Evolutionary conservation across 2,797 vertebrate species (phyloP).

Genomic region (Falco naumanni): DNA sequence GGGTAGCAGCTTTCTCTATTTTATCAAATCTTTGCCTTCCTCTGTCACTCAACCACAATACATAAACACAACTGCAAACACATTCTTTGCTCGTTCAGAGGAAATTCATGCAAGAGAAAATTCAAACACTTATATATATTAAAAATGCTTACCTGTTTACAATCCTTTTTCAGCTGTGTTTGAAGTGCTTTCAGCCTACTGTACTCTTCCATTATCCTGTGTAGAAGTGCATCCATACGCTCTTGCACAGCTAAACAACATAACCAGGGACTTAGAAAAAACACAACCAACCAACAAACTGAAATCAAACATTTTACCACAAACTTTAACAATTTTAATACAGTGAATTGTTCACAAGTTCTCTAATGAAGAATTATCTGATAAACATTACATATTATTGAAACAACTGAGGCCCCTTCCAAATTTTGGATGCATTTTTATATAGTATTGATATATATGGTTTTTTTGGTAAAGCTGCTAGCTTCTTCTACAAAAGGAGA

Average conservation of each 20-base stretch:
- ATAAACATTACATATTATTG: background rate
- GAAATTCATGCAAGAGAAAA: background rate
- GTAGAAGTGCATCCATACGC: slow-evolving; percentile 79
- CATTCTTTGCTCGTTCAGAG: background rate
- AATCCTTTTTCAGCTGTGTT: slow-evolving; percentile 71
- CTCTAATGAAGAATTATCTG: background rate
- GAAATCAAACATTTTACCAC: background rate
- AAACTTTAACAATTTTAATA: background rate
- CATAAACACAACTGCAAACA: background rate
- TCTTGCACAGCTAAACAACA: slow-evolving; percentile 77
- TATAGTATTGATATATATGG: background rate
- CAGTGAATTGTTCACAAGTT: background rate
- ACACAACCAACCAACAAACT: no score
- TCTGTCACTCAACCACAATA: background rate
- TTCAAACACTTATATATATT: background rate
- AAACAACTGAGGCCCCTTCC: background rate
- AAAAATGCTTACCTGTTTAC: slow-evolving; percentile 72
- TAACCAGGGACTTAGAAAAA: background rate
- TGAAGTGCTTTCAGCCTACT: slow-evolving; percentile 79
- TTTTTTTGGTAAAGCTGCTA: background rate
- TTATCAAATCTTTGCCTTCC: background rate
- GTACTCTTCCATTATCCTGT: slow-evolving; percentile 80
- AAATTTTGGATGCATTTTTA: background rate
- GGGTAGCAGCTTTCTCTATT: background rate
- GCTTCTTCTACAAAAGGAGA: background rate